Conservation (phyloP, 2,888 invertebrate genomes). For the Scelioninae gen. 1 region DNA sequence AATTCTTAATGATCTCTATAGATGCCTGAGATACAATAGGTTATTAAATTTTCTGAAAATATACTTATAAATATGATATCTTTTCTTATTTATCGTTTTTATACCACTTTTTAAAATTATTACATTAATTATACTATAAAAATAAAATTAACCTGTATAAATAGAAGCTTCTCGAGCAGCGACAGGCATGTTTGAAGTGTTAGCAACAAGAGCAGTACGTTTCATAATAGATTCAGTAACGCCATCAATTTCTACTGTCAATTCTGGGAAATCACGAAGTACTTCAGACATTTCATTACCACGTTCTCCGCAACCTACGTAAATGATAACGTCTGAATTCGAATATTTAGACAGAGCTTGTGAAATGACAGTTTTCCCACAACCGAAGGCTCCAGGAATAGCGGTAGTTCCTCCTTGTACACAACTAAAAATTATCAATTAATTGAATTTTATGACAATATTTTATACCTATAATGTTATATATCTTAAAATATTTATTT, state of each 20-base stretch:
- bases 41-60: no score
- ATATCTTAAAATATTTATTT: no score
- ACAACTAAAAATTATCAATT: constrained; percentile 86
- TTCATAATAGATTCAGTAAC: constrained; percentile 99
- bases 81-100: no score
- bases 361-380: constrained; percentile 99
- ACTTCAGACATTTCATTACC: constrained; percentile 99
- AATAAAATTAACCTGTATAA: constrained; percentile 99
- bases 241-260: constrained; percentile 98
- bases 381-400: constrained; percentile 99
- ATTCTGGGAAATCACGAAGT: constrained; percentile 98
- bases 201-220: constrained; percentile 99
- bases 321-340: constrained; percentile 99
- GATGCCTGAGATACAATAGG: no score
- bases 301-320: constrained; percentile 99
- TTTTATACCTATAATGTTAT: no score
- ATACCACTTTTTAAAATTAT: no score
- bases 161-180: constrained; percentile 99
- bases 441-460: neutral
- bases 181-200: constrained; percentile 99
- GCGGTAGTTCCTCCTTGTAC: constrained; percentile 99
- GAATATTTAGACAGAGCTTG: constrained; percentile 99
- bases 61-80: no score
- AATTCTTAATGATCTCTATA: no score
- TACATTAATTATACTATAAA: no score